These are phyloP conservation scores for Malacosoma neustria DNA, from an alignment of 2,888 invertebrate genomes.

Conservation along the genomic window DNA sequence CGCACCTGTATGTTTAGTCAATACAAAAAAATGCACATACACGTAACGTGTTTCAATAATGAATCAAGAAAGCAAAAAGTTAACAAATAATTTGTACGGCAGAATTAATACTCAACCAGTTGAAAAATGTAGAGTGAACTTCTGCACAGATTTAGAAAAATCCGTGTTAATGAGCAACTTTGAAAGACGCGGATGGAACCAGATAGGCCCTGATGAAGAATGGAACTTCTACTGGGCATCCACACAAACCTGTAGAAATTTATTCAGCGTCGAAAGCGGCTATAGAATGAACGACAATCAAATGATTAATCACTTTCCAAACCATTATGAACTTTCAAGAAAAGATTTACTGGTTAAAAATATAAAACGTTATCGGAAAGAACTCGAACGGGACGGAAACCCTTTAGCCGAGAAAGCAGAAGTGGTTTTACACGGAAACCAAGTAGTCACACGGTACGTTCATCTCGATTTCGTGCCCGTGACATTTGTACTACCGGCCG, in stretches of 20 bases:
- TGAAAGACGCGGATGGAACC: conserved; percentile 78
- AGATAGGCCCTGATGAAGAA: conserved; percentile 90
- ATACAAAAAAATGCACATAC: conserved; percentile 23
- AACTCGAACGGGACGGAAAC: conserved; percentile 92
- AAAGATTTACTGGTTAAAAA: conserved; percentile 98
- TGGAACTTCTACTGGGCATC: conserved; percentile 98
- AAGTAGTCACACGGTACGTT: conserved; percentile 81
- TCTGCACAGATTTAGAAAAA: conserved; percentile 45
- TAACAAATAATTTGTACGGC: conserved; percentile 56
- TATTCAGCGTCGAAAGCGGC: conserved; percentile 78
- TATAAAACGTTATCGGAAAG: conserved; percentile 94
- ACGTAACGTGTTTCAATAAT: conserved; percentile 19
- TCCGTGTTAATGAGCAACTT: conserved; percentile 46
- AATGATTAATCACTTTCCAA: conserved; percentile 96
- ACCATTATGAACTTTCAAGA: conserved; percentile 94
- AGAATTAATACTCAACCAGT: conserved; percentile 46
- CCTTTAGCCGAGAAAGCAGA: conserved; percentile 85
- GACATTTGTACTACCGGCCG: conserved; percentile 94
- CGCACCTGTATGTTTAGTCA: conserved; percentile 41
- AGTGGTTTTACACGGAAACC: conserved; percentile 70
- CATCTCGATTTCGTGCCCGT: conserved; percentile 88
- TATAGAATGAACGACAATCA: conserved; percentile 84
- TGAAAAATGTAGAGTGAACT: conserved; percentile 65
- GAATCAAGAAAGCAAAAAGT: conserved; percentile 49
- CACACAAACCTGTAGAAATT: conserved; percentile 89